phyloP scores from a whole-genome alignment of 2,113 vertebrate genomes.

The Malurus melanocephalus region DNA sequence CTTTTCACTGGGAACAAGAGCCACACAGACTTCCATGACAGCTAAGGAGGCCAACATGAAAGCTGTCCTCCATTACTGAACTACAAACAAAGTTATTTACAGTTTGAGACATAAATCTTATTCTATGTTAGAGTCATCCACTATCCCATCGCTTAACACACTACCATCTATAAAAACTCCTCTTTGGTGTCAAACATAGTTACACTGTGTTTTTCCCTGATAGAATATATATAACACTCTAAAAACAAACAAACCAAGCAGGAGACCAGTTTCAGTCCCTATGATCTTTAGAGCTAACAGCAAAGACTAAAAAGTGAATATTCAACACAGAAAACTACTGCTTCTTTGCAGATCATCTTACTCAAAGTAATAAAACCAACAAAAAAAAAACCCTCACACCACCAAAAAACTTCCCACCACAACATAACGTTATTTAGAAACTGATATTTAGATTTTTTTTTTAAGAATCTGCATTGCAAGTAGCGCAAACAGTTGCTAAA shows the following conservation, averaged over 20 bases:
- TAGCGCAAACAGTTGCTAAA: not conserved
- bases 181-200: not conserved
- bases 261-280: not conserved
- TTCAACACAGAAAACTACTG: not conserved
- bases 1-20: not conserved
- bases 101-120: not conserved
- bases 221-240: not conserved
- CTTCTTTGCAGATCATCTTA: not conserved
- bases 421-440: not conserved
- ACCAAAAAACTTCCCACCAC: not conserved
- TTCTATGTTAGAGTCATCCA: not conserved
- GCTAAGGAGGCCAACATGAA: not conserved
- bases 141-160: not conserved
- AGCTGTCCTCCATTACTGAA: not conserved
- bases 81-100: not conserved
- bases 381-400: not conserved
- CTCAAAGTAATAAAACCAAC: not conserved
- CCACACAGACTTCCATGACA: accelerated
- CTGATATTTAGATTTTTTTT: not conserved
- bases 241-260: not conserved
- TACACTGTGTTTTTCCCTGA: not conserved
- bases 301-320: not conserved
- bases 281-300: not conserved
- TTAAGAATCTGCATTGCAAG: not conserved
- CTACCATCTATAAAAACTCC: not conserved